phyloP scores from a whole-genome alignment of 2,113 vertebrate genomes.

The Nestor notabilis region DNA sequence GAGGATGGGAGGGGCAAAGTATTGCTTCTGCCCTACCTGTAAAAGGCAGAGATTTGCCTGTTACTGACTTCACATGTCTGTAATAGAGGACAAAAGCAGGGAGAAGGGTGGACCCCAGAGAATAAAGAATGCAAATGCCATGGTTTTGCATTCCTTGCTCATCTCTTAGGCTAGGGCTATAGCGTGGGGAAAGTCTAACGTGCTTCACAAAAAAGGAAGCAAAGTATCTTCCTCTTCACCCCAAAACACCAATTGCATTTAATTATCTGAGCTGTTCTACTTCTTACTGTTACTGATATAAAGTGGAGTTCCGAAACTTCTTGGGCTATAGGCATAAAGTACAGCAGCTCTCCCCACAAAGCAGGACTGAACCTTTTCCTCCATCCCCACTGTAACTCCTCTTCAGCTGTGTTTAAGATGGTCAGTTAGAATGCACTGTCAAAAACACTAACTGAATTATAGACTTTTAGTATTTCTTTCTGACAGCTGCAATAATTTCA shows the following conservation, averaged over 20 bases:
- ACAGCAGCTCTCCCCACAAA: background rate
- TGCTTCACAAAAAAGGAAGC: background rate
- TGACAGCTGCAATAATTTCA: background rate
- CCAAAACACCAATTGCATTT: background rate
- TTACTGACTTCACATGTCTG: background rate
- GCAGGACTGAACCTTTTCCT: background rate
- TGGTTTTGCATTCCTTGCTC: background rate
- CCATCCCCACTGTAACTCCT: background rate
- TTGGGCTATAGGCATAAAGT: rapidly evolving
- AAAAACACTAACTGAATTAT: background rate
- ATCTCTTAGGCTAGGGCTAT: background rate
- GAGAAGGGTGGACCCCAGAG: background rate
- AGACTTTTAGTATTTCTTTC: background rate
- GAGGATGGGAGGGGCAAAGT: background rate
- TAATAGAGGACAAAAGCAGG: background rate
- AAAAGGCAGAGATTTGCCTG: background rate
- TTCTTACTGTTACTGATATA: background rate
- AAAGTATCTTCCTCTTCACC: background rate
- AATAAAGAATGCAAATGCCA: background rate
- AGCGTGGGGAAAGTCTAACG: background rate
- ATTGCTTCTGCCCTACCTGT: background rate
- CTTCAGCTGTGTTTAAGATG: background rate
- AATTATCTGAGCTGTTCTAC: background rate
- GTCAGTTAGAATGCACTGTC: background rate
- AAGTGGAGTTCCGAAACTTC: background rate